Base-by-base conservation (phyloP, 2,888 invertebrate genomes). In the Meteorus colon region DNA sequence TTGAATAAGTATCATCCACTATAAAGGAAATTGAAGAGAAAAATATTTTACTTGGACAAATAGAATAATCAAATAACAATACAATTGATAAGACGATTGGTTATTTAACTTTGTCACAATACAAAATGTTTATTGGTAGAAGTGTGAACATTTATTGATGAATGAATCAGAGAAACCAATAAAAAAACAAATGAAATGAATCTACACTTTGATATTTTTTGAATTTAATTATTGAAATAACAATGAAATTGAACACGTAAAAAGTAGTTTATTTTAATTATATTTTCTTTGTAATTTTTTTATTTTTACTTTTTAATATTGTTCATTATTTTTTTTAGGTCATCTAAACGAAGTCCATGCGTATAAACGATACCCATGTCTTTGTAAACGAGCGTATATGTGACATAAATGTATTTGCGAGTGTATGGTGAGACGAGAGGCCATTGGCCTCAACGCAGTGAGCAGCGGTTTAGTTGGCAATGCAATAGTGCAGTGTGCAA, bases 401-500 rank as follows among this genome's bases (percentile, higher is more conserved):
- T 34, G 48, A 31, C 59, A 37, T 12, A 51, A 16, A 34, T 19
- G 59, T 45, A 63, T 41, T 41, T 12, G 75, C 4, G 75, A 68
- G 65, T 24, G 63, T 55, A 19, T 29, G 59, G 68, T 51, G 63
- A 74, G 63, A 51, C 74, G 60, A 79, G 82, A 84, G 85, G 86
- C 81, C 85, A 82, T 82, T 85, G 84, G 82, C 85, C 85, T 79
- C 73, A 29, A 55, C 48, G 62, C 51, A 63, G 8, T 59, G 67
- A 69, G 68, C 70, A 65, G 41, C 41, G 41, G 41, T 41, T 48
- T 16, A 48, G 55, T 75, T 77, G 76, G 62, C 81, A 80, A 80
- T 82, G 82, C 83, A 82, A 85, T 85, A 84, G 84, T 84, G 85
- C 85, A 83, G 85, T 84, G 86, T 85, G 85, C 85, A 85, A 84